Percentiles rank a stretch among this genome's conserved stretches.
These are phyloP conservation scores for Propsilocerus akamusi DNA, from an alignment of 1,140 invertebrate genomes.

Conservation along the genomic window DNA sequence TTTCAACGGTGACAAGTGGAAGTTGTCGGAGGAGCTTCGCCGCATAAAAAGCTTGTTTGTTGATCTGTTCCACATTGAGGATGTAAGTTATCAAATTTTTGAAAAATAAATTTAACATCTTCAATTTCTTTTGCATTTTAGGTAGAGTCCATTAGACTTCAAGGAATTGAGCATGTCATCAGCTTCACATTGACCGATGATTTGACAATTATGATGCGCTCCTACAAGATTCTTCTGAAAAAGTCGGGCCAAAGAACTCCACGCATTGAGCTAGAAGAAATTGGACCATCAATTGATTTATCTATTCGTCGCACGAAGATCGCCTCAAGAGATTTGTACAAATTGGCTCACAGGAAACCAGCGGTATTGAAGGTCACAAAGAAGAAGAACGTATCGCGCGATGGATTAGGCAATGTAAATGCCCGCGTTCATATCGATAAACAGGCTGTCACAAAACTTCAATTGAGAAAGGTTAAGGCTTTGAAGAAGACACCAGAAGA, in stretches of 20 bases:
- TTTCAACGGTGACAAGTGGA: constrained; percentile 87
- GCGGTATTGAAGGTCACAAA: constrained; percentile 62
- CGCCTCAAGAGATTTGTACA: constrained; percentile 80
- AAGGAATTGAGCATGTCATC: constrained; percentile 85
- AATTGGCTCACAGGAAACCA: constrained; percentile 67
- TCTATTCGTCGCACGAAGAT: constrained; percentile 66
- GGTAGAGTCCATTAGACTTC: constrained; percentile 60
- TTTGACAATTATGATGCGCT: constrained; percentile 64
- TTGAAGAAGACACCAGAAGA: constrained; percentile 55
- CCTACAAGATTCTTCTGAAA: constrained; percentile 78
- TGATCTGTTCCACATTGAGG: constrained; percentile 86
- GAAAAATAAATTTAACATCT: constrained; percentile 2
- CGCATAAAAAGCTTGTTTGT: constrained; percentile 76
- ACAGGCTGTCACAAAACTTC: constrained; percentile 71
- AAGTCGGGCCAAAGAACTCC: constrained; percentile 80
- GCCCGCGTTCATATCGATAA: constrained; percentile 84
- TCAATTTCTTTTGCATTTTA: constrained; percentile 13
- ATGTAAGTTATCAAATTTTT: constrained; percentile 18
- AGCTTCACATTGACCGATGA: constrained; percentile 66
- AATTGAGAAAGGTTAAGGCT: constrained; percentile 89
- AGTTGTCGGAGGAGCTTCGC: constrained; percentile 56
- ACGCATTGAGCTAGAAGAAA: constrained; percentile 76
- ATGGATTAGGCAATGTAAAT: constrained; percentile 73
- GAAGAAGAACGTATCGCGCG: constrained; percentile 79
- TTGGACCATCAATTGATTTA: constrained; percentile 70